Evolutionary conservation across 1,140 invertebrate genomes (phyloP), one percentile per base, ranked within the genome.

Genomic region (Tetraneura akinire): DNA sequence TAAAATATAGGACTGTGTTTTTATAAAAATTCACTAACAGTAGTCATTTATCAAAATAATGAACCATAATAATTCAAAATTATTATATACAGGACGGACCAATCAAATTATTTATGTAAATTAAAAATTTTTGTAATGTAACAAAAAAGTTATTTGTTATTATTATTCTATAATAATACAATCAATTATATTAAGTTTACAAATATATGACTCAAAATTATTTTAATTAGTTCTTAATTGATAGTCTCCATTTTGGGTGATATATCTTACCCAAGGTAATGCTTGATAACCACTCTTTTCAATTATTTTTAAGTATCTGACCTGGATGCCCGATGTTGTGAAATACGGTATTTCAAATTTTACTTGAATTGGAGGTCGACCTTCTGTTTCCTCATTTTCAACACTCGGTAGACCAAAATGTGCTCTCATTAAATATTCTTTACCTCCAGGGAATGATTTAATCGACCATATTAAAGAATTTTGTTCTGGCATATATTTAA

Each of bases 311-410:
- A 99, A 88, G 86, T 99, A 99, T 51, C 97, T 90, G 6, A 98
- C 94, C 90, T 99, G 98, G 84, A 99, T 98, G 6, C 98, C 98
- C 26, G 97, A 99, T 62, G 98, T 99, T 0, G 98, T 99, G 83
- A 99, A 99, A 84, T 99, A 99, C 0, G 98, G 98, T 84, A 99
- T 99, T 88, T 99, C 98, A 89, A 99, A 99, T 87, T 97, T 97
- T 6, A 99, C 97, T 87, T 97, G 94, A 83, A 99, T 99, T 0
- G 98, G 98, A 49, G 97, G 97, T 86, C 96, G 96, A 0, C 96
- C 97, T 87, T 99, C 98, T 13, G 91, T 89, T 82, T 99, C 97
- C 85, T 99, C 97, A 84, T 93, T 93, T 84, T 93, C 92, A 14
- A 99, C 97, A 82, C 96, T 98, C 0, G 98, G 98, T 57, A 99